Evolutionary conservation across 2,888 invertebrate species (phyloP).

Genomic region (Platerodrilus igneus): DNA sequence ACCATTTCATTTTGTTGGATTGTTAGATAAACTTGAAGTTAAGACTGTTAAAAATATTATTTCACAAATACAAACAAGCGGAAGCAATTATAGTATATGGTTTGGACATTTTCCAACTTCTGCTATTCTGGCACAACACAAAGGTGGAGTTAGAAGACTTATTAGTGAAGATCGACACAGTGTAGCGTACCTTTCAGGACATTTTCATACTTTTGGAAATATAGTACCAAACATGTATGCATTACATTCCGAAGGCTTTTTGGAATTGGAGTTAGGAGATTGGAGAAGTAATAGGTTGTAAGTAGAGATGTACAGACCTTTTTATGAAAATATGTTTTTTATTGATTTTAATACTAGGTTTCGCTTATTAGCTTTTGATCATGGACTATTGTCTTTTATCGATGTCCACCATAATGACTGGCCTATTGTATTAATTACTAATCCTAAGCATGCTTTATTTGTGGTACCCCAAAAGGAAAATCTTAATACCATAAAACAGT

Average conservation of each 20-base stretch:
- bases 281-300: constrained; percentile 87
- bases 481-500: constrained; percentile 57
- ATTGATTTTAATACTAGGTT: too few species aligned
- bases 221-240: constrained; percentile 80
- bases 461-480: constrained; percentile 71
- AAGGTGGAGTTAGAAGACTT: constrained; percentile 52
- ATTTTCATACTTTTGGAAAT: constrained; percentile 79
- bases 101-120: constrained; percentile 93
- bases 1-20: constrained; percentile 88
- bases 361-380: constrained; percentile 79
- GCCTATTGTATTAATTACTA: constrained; percentile 80
- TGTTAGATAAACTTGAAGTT: constrained; percentile 57
- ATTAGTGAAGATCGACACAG: constrained; percentile 58
- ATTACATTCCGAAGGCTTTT: constrained; percentile 70
- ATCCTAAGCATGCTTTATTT: constrained; percentile 81
- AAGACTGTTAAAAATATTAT: constrained; percentile 54
- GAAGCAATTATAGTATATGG: constrained; percentile 63
- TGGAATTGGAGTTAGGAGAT: constrained; percentile 85
- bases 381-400: constrained; percentile 79
- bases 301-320: too few species aligned
- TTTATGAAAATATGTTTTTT: too few species aligned
- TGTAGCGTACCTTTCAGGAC: constrained; percentile 81
- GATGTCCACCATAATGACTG: constrained; percentile 72
- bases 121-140: constrained; percentile 67
- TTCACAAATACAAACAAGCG: constrained; percentile 49